Evolutionary conservation across 2,888 invertebrate genomes (phyloP).

Genomic region (Listrodromus nycthemerus): DNA sequence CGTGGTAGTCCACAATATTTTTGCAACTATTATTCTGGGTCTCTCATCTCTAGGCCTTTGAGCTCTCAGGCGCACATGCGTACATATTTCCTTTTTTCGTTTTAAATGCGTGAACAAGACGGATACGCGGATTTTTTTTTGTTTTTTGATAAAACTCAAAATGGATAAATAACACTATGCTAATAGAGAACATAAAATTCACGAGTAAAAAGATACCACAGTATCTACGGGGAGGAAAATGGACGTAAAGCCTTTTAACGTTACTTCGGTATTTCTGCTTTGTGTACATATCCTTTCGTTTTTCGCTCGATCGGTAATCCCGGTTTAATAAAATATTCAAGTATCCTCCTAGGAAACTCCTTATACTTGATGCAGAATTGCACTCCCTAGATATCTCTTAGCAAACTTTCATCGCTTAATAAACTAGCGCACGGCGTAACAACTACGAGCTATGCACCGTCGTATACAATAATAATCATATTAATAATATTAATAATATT

Average conservation of each 20-base stretch:
- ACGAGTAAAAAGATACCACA: slow-evolving; percentile 28
- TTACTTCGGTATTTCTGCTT: slow-evolving; percentile 27
- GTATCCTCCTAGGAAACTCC: slow-evolving; percentile 50
- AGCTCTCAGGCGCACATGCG: slow-evolving; percentile 78
- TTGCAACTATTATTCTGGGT: slow-evolving; percentile 18
- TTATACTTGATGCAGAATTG: slow-evolving; percentile 61
- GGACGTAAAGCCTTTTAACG: slow-evolving; percentile 46
- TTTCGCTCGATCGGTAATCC: slow-evolving; percentile 31
- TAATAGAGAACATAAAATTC: slow-evolving; percentile 36
- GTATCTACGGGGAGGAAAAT: slow-evolving; percentile 36
- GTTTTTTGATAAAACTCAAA: slow-evolving; percentile 53
- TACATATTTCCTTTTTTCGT: slow-evolving; percentile 34
- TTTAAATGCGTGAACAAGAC: slow-evolving; percentile 64
- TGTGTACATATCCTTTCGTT: slow-evolving; percentile 33
- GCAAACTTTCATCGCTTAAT: slow-evolving; percentile 62
- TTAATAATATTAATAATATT: slow-evolving; percentile 33
- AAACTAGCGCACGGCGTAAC: slow-evolving; percentile 59
- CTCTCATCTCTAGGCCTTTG: slow-evolving; percentile 73
- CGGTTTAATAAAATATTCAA: slow-evolving; percentile 70
- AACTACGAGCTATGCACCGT: slow-evolving; percentile 65
- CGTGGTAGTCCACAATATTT: slow-evolving; percentile 34
- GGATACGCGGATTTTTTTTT: slow-evolving; percentile 43
- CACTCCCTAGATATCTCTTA: slow-evolving; percentile 59
- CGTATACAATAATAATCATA: slow-evolving; percentile 36
- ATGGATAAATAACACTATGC: slow-evolving; percentile 36